Conservation (phyloP, 2,888 invertebrate genomes). For the Aspidiotus destructor region DNA sequence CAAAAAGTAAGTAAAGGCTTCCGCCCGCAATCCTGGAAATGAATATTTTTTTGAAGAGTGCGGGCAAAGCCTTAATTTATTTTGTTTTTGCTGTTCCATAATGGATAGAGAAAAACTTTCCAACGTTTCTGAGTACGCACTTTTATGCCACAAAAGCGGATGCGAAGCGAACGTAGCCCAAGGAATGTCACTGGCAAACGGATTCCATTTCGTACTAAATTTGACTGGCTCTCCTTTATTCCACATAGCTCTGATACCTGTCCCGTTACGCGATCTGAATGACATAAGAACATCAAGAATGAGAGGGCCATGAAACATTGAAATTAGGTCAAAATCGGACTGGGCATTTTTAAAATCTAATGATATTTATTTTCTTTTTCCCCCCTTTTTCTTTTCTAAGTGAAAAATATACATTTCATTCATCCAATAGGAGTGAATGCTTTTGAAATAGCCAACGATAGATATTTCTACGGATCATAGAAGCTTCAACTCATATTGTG, state of each 20-base stretch:
- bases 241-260: constrained; percentile 69
- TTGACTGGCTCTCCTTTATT: constrained; percentile 60
- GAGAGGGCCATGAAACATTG: background rate
- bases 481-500: too few species aligned
- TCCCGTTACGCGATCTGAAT: constrained; percentile 58
- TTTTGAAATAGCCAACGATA: too few species aligned
- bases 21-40: background rate
- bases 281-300: background rate
- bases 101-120: too few species aligned
- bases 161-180: constrained; percentile 70
- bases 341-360: too few species aligned
- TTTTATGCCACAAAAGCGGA: constrained; percentile 65
- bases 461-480: too few species aligned
- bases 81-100: too few species aligned
- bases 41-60: background rate
- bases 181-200: constrained; percentile 68
- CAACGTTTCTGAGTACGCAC: constrained; percentile 41
- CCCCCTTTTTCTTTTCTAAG: too few species aligned
- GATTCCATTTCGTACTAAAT: constrained; percentile 70
- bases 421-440: too few species aligned
- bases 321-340: too few species aligned
- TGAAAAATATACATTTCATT: too few species aligned
- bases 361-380: too few species aligned
- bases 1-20: too few species aligned
- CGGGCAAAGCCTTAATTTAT: background rate